Percentiles rank a stretch among this genome's conserved stretches.
These are phyloP conservation scores for Caenorhabditis briggsae DNA, from an alignment of 1,140 invertebrate species.

Conservation along the genomic window DNA sequence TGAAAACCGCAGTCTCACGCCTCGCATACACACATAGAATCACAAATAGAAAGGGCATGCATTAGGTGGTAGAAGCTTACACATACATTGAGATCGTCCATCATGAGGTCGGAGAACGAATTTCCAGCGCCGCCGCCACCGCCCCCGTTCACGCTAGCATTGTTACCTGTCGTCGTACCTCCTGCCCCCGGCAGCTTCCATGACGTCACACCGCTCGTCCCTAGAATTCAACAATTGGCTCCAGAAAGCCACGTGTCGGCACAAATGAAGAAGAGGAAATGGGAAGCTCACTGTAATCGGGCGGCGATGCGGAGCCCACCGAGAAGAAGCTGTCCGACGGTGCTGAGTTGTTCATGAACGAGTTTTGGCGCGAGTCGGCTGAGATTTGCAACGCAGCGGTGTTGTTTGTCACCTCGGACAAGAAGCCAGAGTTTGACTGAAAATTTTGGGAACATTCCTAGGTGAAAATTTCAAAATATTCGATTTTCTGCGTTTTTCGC, in stretches of 20 bases:
- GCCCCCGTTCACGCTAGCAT: no score
- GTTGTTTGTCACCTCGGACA: slow-evolving; percentile 75
- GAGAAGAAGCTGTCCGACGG: slow-evolving; percentile 63
- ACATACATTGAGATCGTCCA: slow-evolving; percentile 63
- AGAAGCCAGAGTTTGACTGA: slow-evolving; percentile 70
- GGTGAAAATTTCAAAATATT: no score
- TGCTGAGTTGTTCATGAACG: slow-evolving; percentile 60
- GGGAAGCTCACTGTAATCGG: slow-evolving; percentile 62
- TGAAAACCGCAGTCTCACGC: background rate
- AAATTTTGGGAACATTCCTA: background rate
- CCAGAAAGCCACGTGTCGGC: slow-evolving; percentile 17
- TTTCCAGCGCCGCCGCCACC: slow-evolving; percentile 7
- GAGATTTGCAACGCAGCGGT: slow-evolving; percentile 74
- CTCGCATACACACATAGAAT: background rate
- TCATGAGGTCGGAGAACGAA: slow-evolving; percentile 65
- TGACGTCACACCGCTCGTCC: slow-evolving; percentile 12
- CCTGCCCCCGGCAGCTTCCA: slow-evolving; percentile 26
- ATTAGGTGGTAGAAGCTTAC: background rate
- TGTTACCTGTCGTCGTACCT: no score
- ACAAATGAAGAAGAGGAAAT: background rate
- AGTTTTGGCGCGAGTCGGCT: slow-evolving; percentile 61
- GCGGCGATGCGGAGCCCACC: slow-evolving; percentile 58
- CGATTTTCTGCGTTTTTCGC: no score
- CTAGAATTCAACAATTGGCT: slow-evolving; percentile 42
- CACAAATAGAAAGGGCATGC: no score